Conservation (phyloP, 2,888 invertebrate species). For the Microplitis manilae region DNA sequence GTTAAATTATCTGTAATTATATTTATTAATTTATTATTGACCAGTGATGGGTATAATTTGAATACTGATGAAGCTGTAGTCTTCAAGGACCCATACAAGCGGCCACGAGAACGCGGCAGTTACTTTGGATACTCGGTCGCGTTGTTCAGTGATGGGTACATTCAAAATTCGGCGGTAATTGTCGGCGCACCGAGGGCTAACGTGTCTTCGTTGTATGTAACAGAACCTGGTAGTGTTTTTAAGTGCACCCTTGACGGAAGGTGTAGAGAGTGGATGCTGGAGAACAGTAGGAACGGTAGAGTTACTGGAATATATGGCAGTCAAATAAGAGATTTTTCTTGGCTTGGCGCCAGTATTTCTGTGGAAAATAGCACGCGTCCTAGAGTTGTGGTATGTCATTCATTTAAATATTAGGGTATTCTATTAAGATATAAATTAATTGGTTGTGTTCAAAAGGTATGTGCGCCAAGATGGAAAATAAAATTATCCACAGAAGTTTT, state of each 20-base stretch:
- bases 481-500: slow-evolving; percentile 44
- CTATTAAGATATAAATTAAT: background rate
- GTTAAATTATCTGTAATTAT: slow-evolving; percentile 33
- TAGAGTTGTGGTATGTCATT: slow-evolving; percentile 61
- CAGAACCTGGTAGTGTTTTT: slow-evolving; percentile 62
- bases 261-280: slow-evolving; percentile 54
- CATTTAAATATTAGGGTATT: background rate
- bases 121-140: slow-evolving; percentile 65
- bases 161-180: slow-evolving; percentile 54
- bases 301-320: background rate
- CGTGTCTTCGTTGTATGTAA: slow-evolving; percentile 39
- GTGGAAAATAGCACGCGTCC: slow-evolving; percentile 57
- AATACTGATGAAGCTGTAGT: slow-evolving; percentile 57
- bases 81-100: slow-evolving; percentile 56
- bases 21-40: slow-evolving; percentile 18
- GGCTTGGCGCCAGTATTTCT: slow-evolving; percentile 68
- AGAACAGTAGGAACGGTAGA: slow-evolving; percentile 31
- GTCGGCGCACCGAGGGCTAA: slow-evolving; percentile 64
- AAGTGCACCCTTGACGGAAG: slow-evolving; percentile 57
- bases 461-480: slow-evolving; percentile 69
- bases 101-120: slow-evolving; percentile 47
- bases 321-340: slow-evolving; percentile 57
- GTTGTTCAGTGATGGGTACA: slow-evolving; percentile 50
- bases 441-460: slow-evolving; percentile 60
- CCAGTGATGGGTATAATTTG: slow-evolving; percentile 52